Conservation (phyloP, 2,888 invertebrate species). For the Lycia hirtaria region DNA sequence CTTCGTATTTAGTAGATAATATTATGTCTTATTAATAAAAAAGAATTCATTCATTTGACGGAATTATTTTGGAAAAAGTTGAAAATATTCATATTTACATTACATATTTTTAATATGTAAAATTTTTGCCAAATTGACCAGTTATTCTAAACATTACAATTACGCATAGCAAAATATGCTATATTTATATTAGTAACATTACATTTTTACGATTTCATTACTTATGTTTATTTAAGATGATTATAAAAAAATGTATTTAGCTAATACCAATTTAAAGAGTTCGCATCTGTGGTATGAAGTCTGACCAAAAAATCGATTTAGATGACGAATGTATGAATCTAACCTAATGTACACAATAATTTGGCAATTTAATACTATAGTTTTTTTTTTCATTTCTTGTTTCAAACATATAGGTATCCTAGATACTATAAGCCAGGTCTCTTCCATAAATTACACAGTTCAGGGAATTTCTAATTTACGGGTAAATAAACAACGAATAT, state of each 20-base stretch:
- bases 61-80: slow-evolving; percentile 47
- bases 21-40: slow-evolving; percentile 45
- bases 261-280: background rate
- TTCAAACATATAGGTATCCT: background rate
- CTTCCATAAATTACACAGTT: background rate
- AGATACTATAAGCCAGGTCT: background rate
- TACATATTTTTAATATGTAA: slow-evolving; percentile 36
- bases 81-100: slow-evolving; percentile 39
- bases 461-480: too few species aligned
- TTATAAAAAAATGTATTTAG: slow-evolving; percentile 1
- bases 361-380: background rate
- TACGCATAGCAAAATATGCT: slow-evolving; percentile 14
- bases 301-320: background rate
- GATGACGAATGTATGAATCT: background rate
- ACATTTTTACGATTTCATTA: slow-evolving; percentile 3
- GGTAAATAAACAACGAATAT: too few species aligned
- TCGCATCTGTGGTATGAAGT: background rate
- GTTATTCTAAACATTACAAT: slow-evolving; percentile 29
- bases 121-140: slow-evolving; percentile 40
- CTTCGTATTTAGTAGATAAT: slow-evolving; percentile 34
- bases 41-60: slow-evolving; percentile 48
- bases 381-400: background rate
- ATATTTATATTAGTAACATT: slow-evolving; percentile 10
- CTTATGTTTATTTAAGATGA: slow-evolving; percentile 1
- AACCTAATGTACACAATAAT: background rate